Evolutionary conservation across 2,113 vertebrate genomes (phyloP).

Genomic region (Pluvianellus socialis): DNA sequence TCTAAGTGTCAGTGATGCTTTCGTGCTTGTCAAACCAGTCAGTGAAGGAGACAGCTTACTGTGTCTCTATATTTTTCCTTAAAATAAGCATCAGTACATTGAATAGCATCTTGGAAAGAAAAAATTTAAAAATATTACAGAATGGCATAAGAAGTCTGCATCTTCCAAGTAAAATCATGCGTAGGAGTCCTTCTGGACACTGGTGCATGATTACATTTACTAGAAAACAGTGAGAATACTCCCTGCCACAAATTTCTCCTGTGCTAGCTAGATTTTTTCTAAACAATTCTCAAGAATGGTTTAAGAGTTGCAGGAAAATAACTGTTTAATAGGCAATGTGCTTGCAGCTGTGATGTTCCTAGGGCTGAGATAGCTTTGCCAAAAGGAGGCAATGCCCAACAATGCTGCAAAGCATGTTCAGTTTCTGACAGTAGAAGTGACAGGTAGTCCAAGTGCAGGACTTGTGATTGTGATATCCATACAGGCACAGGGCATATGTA

Average conservation of each 20-base stretch:
- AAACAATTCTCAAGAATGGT: neutral
- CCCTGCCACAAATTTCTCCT: neutral
- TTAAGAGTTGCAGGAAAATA: neutral
- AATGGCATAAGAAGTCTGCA: neutral
- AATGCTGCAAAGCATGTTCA: neutral
- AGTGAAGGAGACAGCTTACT: neutral
- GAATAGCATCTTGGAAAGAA: neutral
- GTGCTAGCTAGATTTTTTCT: neutral
- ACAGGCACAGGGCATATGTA: neutral
- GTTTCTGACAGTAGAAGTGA: neutral
- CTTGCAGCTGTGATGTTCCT: neutral
- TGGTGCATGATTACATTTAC: neutral
- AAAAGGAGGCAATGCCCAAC: neutral
- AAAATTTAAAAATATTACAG: neutral
- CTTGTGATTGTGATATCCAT: neutral
- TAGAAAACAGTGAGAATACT: neutral
- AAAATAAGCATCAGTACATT: neutral
- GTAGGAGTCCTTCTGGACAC: neutral
- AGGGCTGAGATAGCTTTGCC: neutral
- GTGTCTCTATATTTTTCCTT: neutral
- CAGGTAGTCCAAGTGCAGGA: neutral
- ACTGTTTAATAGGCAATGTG: neutral
- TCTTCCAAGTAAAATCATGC: neutral
- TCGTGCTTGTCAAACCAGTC: neutral
- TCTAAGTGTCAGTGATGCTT: neutral